Conservation (phyloP, 2,113 vertebrate genomes). For the Pyrgilauda ruficollis region DNA sequence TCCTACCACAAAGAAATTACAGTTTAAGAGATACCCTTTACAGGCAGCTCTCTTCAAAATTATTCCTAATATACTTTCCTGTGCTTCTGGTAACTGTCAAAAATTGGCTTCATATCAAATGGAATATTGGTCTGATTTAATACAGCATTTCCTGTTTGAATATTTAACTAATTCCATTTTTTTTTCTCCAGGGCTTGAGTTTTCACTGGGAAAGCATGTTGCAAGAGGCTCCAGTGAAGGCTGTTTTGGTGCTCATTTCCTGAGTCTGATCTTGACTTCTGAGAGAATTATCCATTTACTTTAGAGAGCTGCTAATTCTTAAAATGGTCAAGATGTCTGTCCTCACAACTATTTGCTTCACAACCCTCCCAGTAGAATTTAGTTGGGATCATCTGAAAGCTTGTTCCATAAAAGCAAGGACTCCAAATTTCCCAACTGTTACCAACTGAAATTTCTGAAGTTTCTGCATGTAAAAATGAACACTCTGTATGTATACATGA, state of each 20-base stretch:
- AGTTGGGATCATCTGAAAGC: neutral
- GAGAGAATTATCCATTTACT: neutral
- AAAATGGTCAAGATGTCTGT: neutral
- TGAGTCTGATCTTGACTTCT: neutral
- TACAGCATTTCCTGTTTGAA: constrained; percentile 30
- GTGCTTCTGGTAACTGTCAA: neutral
- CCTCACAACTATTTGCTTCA: neutral
- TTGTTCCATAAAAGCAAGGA: neutral
- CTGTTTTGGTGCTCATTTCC: neutral
- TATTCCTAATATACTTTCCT: neutral
- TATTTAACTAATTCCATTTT: constrained; percentile 33
- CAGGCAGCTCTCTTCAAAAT: neutral
- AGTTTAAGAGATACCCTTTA: neutral
- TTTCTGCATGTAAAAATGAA: neutral
- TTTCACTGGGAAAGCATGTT: neutral
- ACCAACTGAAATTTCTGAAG: neutral
- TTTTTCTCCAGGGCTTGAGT: constrained; percentile 25
- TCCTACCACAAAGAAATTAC: neutral
- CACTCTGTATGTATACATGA: neutral
- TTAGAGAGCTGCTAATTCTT: neutral
- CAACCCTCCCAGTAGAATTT: neutral
- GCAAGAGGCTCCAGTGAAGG: neutral
- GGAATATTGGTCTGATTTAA: constrained; percentile 1
- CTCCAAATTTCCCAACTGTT: neutral
- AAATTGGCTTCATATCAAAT: constrained; percentile 5